phyloP scores from a whole-genome alignment of 2,113 vertebrate species.

The Cervus canadensis region DNA sequence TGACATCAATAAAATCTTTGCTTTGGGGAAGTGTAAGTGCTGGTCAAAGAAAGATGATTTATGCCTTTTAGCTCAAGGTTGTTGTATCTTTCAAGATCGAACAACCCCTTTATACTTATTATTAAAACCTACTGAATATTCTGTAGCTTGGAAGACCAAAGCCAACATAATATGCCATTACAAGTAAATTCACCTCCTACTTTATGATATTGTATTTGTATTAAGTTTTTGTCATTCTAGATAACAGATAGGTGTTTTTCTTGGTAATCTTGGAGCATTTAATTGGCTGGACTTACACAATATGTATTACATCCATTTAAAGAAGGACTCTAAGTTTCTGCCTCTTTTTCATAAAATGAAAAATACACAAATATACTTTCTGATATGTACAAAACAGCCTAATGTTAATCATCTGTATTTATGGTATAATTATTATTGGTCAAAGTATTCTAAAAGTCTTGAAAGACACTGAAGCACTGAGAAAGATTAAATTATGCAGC shows the following conservation, averaged over 20 bases:
- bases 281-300: background rate
- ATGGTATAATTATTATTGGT: background rate
- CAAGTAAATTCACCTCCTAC: background rate
- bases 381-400: background rate
- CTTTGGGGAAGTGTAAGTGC: background rate
- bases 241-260: background rate
- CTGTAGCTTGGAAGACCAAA: background rate
- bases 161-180: background rate
- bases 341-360: background rate
- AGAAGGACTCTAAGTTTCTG: background rate
- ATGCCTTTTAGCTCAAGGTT: background rate
- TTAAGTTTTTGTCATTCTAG: background rate
- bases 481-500: background rate
- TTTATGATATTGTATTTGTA: background rate
- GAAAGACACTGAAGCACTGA: background rate
- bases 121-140: background rate
- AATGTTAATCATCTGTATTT: background rate
- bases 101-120: background rate
- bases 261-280: background rate
- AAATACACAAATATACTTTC: background rate
- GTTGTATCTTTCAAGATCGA: background rate
- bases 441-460: background rate
- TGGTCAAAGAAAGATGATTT: background rate
- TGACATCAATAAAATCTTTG: background rate
- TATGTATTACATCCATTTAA: background rate